These are phyloP conservation scores for Furcifer pardalis DNA, from an alignment of 2,797 vertebrate species.

Conservation along the genomic window DNA sequence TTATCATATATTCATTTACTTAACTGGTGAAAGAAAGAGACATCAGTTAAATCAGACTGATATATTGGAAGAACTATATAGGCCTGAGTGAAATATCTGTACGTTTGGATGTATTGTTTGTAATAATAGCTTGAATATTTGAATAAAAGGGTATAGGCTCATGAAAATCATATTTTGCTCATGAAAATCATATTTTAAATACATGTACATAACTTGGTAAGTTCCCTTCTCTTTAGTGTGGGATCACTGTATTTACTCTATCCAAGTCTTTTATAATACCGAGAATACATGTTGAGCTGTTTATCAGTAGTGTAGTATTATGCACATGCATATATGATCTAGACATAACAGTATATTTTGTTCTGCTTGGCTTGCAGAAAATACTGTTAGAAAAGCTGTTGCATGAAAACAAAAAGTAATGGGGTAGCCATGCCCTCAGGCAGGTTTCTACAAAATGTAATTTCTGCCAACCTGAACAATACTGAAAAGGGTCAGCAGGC, in stretches of 20 bases:
- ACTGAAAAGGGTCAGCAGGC: slow-evolving; percentile 14
- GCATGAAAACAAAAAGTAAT: slow-evolving; percentile 31
- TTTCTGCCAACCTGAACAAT: slow-evolving; percentile 31
- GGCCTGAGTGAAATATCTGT: not conserved
- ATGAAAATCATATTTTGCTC: slow-evolving; percentile 1
- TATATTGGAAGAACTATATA: not conserved
- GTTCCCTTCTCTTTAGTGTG: not conserved
- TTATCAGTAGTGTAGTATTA: slow-evolving; percentile 27
- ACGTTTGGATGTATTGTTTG: not conserved
- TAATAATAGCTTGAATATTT: slow-evolving; percentile 11
- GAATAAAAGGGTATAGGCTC: not conserved
- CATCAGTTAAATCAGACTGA: not conserved
- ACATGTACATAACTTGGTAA: slow-evolving; percentile 16
- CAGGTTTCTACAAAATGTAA: slow-evolving; percentile 15
- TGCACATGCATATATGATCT: slow-evolving; percentile 34
- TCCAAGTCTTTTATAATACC: not conserved
- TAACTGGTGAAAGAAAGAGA: not conserved
- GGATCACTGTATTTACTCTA: not conserved
- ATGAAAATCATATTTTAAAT: slow-evolving; percentile 2
- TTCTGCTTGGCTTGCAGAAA: slow-evolving; percentile 44
- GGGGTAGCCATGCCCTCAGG: slow-evolving; percentile 26
- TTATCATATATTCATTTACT: not conserved
- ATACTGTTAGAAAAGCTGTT: slow-evolving; percentile 28
- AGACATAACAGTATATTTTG: slow-evolving; percentile 51
- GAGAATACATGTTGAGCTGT: slow-evolving; percentile 25